These are phyloP conservation scores for Callimorpha dominula DNA, from an alignment of 2,888 invertebrate species.

Conservation along the genomic window DNA sequence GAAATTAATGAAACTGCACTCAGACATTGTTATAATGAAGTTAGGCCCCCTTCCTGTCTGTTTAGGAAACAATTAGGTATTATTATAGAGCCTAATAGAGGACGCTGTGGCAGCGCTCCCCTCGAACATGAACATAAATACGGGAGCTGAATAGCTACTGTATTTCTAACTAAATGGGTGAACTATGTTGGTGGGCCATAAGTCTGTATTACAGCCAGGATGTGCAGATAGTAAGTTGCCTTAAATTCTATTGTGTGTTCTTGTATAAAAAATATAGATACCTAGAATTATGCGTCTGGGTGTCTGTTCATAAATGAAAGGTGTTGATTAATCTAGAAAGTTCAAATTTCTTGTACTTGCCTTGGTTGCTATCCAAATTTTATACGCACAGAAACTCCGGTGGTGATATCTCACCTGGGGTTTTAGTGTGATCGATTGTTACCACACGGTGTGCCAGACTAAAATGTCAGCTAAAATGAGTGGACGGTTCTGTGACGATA, in stretches of 20 bases:
- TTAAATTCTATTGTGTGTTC: background rate
- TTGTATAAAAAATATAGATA: too few relatives aligned
- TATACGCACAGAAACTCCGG: too few relatives aligned
- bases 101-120: constrained; percentile 16
- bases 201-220: constrained; percentile 2
- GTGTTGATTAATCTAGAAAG: background rate
- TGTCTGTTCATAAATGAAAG: background rate
- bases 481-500: background rate
- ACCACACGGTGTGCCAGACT: too few relatives aligned
- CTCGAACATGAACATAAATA: constrained; percentile 16
- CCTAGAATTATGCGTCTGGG: too few relatives aligned
- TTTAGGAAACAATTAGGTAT: constrained; percentile 83
- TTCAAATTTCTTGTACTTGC: background rate
- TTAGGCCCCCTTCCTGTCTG: constrained; percentile 77
- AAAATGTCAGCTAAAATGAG: too few relatives aligned
- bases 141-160: background rate
- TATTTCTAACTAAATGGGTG: background rate
- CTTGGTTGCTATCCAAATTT: too few relatives aligned
- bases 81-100: constrained; percentile 72
- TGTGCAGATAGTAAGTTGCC: background rate
- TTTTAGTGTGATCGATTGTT: too few relatives aligned
- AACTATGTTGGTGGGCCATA: background rate
- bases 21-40: constrained; percentile 63
- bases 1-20: constrained; percentile 53
- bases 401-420: too few relatives aligned